These are phyloP conservation scores for Nemurella pictetii DNA, from an alignment of 2,888 invertebrate genomes.

Conservation along the genomic window DNA sequence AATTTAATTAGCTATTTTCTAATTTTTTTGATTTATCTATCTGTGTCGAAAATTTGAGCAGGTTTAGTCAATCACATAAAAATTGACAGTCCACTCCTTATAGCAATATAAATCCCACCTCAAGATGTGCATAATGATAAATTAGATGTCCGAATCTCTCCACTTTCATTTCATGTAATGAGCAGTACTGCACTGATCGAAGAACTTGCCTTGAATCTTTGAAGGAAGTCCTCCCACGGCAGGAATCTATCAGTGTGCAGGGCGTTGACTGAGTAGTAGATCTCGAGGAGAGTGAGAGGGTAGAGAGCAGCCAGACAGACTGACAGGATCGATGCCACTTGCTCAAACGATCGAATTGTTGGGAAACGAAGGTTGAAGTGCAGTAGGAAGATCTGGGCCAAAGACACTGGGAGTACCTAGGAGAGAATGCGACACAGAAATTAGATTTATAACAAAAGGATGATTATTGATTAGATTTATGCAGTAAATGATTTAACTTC, in stretches of 20 bases:
- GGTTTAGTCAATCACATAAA: too few species aligned
- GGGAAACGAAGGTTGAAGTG: conserved; percentile 92
- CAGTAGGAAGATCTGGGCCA: conserved; percentile 86
- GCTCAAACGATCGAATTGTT: conserved; percentile 83
- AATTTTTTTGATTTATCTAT: too few species aligned
- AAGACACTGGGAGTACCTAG: conserved; percentile 75
- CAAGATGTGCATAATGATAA: too few species aligned
- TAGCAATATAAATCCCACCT: too few species aligned
- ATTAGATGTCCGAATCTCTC: not conserved
- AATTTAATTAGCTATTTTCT: too few species aligned
- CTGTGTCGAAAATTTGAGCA: too few species aligned
- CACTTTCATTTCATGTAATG: not conserved
- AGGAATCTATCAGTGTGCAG: conserved; percentile 76
- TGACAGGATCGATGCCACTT: conserved; percentile 80
- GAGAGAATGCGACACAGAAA: conserved; percentile 12
- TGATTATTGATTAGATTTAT: not conserved
- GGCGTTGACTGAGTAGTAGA: conserved; percentile 91
- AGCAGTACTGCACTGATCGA: not conserved
- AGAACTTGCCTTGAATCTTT: conserved; percentile 70
- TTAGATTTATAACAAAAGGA: too few species aligned
- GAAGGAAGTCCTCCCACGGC: conserved; percentile 88
- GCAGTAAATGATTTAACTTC: not conserved
- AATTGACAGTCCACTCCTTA: too few species aligned
- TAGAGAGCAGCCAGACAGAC: conserved; percentile 89
- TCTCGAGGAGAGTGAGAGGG: conserved; percentile 86